These are phyloP conservation scores for Leptura quadrifasciata DNA, from an alignment of 2,888 invertebrate genomes.

Conservation along the genomic window DNA sequence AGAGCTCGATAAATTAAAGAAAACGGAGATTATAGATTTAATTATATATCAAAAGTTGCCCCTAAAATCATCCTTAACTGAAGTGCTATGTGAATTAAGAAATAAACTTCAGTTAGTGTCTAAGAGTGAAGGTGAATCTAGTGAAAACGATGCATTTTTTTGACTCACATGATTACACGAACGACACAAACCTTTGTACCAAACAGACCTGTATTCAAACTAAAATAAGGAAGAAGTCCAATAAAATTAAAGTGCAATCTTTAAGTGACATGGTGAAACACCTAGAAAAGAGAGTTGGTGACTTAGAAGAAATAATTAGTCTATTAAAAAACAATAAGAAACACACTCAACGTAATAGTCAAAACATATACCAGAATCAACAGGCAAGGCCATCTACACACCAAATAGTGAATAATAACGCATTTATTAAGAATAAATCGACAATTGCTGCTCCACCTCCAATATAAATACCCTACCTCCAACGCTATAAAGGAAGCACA, in stretches of 20 bases:
- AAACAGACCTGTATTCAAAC: not conserved
- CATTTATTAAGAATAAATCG: not conserved
- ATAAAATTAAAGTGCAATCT: conserved; percentile 1
- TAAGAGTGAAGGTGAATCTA: not conserved
- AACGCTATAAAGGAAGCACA: no score
- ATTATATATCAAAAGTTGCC: no score
- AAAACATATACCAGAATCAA: not conserved
- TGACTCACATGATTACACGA: not conserved
- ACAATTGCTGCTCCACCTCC: conserved; percentile 1
- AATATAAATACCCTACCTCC: not conserved
- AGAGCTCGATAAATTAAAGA: conserved; percentile 29
- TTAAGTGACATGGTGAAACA: not conserved
- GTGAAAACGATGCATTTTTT: not conserved
- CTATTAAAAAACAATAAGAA: conserved; percentile 2
- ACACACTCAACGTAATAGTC: not conserved
- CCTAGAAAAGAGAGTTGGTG: not conserved
- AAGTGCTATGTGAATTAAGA: not conserved
- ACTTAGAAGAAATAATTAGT: conserved; percentile 4
- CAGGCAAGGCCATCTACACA: not conserved
- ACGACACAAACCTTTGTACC: not conserved
- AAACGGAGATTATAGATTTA: no score
- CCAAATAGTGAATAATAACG: not conserved
- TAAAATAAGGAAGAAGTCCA: not conserved
- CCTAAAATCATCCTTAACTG: no score
- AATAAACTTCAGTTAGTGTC: not conserved